Percentiles rank a stretch among this genome's conserved stretches.
phyloP scores from a whole-genome alignment of 1,140 invertebrate species.

The Atta texana region DNA sequence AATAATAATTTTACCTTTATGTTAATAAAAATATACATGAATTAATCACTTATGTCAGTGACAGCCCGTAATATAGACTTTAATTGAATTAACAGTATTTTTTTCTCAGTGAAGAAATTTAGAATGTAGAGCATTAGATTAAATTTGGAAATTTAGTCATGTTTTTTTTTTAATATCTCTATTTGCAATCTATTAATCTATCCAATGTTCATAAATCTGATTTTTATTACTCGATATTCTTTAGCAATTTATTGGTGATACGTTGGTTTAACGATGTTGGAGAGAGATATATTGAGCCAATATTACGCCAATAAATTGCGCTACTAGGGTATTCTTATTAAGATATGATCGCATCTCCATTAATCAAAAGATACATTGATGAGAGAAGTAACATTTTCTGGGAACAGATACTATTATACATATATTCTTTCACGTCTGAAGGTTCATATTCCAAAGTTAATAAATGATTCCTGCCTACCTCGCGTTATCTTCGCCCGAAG shows the following conservation, averaged over 20 bases:
- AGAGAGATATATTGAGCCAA: too few relatives aligned
- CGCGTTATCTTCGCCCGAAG: conserved; percentile 49
- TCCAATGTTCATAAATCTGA: not conserved
- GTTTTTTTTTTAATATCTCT: not conserved
- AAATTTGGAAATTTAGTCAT: not conserved
- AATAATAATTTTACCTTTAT: too few relatives aligned
- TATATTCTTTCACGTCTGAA: not conserved
- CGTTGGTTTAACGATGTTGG: too few relatives aligned
- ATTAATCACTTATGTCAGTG: too few relatives aligned
- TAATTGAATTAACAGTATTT: too few relatives aligned
- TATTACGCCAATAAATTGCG: too few relatives aligned
- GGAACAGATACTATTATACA: not conserved
- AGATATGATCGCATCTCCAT: conserved; percentile 13
- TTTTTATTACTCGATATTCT: not conserved
- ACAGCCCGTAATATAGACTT: too few relatives aligned
- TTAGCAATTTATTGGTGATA: too few relatives aligned
- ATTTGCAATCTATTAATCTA: not conserved
- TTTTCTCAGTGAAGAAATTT: too few relatives aligned
- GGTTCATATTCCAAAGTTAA: conserved; percentile 35
- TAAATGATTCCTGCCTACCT: conserved; percentile 56
- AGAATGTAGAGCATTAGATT: not conserved
- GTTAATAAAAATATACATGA: too few relatives aligned
- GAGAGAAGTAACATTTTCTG: conserved; percentile 8
- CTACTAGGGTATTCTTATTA: not conserved
- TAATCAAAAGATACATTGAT: conserved; percentile 5